Evolutionary conservation across 2,888 invertebrate species (phyloP).

Genomic region (Drosophila lacicola): DNA sequence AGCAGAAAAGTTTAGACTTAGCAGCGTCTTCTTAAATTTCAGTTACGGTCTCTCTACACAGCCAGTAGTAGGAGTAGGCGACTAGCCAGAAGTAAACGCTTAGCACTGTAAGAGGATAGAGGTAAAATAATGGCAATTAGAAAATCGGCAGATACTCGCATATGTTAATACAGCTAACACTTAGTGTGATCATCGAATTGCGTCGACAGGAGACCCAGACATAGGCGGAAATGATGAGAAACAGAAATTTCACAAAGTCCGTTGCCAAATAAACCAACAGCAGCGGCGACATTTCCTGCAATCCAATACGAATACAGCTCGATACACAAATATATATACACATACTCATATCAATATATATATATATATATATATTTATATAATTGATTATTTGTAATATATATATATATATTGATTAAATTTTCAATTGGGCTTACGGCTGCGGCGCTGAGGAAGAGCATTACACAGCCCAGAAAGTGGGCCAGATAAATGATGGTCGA

Average conservation of each 20-base stretch:
- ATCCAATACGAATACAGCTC: not conserved
- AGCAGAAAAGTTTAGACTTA: not conserved
- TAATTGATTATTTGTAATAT: not conserved
- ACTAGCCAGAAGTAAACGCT: conserved; percentile 46
- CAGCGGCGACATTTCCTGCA: conserved; percentile 25
- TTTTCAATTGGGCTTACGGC: conserved; percentile 16
- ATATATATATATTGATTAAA: not conserved
- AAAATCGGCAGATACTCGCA: conserved; percentile 16
- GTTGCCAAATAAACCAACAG: conserved; percentile 18
- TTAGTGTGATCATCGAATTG: conserved; percentile 1
- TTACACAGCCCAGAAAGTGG: conserved; percentile 13
- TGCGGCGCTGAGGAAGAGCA: conserved; percentile 15
- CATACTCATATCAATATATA: not conserved
- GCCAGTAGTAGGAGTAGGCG: conserved; percentile 19
- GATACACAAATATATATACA: not conserved
- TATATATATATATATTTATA: not conserved
- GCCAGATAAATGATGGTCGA: not conserved
- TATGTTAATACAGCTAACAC: not conserved
- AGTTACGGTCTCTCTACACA: conserved; percentile 15
- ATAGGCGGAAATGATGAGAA: not conserved
- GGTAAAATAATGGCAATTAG: not conserved
- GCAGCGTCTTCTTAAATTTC: not conserved
- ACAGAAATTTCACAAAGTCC: not conserved
- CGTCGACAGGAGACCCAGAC: not conserved
- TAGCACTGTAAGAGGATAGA: conserved; percentile 1